phyloP scores from a whole-genome alignment of 1,140 invertebrate species.

The Caenorhabditis latens region DNA sequence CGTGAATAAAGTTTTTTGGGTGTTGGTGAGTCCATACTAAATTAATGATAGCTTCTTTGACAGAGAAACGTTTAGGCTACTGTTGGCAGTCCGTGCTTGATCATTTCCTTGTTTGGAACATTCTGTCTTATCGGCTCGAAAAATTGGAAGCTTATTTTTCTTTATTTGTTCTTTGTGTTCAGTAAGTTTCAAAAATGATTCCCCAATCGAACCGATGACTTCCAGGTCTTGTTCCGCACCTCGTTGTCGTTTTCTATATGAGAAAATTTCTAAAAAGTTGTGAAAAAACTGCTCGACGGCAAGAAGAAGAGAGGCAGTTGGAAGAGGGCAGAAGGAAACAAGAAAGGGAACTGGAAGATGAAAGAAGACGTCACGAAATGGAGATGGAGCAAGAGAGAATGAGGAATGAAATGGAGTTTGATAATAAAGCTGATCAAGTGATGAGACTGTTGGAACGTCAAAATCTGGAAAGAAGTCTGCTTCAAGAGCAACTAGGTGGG shows the following conservation, averaged over 20 bases:
- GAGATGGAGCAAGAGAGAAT: not conserved
- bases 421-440: not conserved
- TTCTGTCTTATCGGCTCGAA: not conserved
- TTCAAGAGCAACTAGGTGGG: not conserved
- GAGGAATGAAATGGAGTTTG: not conserved
- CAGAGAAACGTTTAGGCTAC: not conserved
- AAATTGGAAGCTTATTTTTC: slow-evolving; percentile 5
- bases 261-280: not conserved
- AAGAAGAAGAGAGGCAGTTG: not conserved
- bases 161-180: not conserved
- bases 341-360: not conserved
- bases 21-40: not conserved
- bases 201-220: not conserved
- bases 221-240: not conserved
- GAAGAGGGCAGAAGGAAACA: not conserved
- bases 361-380: not conserved
- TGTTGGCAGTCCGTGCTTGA: not conserved
- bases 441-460: not conserved
- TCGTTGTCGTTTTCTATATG: not conserved
- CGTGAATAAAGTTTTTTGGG: not conserved
- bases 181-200: not conserved
- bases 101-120: not conserved
- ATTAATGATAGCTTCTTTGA: not conserved
- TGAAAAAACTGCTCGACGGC: not conserved
- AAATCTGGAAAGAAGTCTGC: not conserved